These are phyloP conservation scores for Artibeus lituratus DNA, from an alignment of 2,797 vertebrate species.

Conservation along the genomic window DNA sequence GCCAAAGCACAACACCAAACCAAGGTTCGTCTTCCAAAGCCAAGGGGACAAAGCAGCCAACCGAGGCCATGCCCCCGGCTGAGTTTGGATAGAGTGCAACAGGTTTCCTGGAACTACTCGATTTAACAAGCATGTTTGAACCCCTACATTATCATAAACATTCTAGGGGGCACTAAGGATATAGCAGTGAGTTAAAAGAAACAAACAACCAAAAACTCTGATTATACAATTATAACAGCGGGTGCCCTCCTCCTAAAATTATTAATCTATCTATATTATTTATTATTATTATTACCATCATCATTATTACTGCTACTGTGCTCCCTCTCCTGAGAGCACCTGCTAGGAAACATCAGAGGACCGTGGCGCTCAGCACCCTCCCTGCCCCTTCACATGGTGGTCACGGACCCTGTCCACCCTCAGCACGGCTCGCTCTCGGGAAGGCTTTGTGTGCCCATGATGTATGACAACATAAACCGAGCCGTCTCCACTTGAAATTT, in stretches of 20 bases:
- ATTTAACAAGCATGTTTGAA: not conserved
- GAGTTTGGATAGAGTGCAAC: not conserved
- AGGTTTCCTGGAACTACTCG: not conserved
- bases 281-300: not conserved
- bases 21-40: not conserved
- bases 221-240: not conserved
- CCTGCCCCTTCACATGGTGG: not conserved
- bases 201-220: not conserved
- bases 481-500: not conserved
- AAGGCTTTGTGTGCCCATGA: not conserved
- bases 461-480: not conserved
- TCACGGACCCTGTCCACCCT: not conserved
- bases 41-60: not conserved
- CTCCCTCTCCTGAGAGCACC: not conserved
- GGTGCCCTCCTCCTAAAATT: not conserved
- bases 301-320: no score
- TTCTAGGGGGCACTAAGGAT: not conserved
- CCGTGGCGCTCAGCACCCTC: not conserved
- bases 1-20: not conserved
- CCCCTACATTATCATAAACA: not conserved
- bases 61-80: not conserved
- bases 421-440: accelerated
- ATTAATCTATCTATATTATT: not conserved
- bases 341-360: not conserved
- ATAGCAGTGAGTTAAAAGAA: not conserved